phyloP scores from a whole-genome alignment of 2,888 invertebrate species.

The Dicyrtoma fusca region DNA sequence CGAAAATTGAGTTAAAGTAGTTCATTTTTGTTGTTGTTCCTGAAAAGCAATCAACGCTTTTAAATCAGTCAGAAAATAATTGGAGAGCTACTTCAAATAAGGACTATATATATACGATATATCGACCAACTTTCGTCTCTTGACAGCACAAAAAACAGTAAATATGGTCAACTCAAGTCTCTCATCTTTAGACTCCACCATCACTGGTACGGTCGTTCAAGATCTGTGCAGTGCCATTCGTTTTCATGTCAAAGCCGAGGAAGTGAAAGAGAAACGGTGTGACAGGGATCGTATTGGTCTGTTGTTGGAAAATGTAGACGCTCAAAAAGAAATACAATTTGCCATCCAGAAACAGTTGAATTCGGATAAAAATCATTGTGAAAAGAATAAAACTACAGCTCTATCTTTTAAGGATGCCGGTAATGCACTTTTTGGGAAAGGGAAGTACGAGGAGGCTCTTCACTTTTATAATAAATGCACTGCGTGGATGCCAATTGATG shows the following conservation, averaged over 20 bases:
- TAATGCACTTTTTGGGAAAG: constrained; percentile 34
- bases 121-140: no score
- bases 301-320: constrained; percentile 13
- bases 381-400: constrained; percentile 28
- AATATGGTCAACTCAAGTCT: no score
- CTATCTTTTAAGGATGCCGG: constrained; percentile 28
- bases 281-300: constrained; percentile 23
- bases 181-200: no score
- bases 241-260: constrained; percentile 6
- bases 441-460: constrained; percentile 40
- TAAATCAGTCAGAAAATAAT: no score
- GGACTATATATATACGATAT: no score
- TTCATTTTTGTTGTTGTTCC: no score
- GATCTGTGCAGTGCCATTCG: constrained; percentile 15
- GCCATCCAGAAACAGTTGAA: neutral
- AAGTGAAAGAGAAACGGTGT: neutral
- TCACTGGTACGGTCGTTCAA: neutral
- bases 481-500: constrained; percentile 50
- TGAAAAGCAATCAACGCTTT: no score
- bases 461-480: constrained; percentile 50
- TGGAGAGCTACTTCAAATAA: no score
- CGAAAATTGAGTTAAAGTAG: no score
- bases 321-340: neutral
- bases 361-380: constrained; percentile 3
- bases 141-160: constrained; percentile 12